A percentile compares a stretch with the other conserved stretches of the same genome.
Evolutionary conservation across 2,888 invertebrate species (phyloP).

Genomic region (Caenorhabditis angaria): DNA sequence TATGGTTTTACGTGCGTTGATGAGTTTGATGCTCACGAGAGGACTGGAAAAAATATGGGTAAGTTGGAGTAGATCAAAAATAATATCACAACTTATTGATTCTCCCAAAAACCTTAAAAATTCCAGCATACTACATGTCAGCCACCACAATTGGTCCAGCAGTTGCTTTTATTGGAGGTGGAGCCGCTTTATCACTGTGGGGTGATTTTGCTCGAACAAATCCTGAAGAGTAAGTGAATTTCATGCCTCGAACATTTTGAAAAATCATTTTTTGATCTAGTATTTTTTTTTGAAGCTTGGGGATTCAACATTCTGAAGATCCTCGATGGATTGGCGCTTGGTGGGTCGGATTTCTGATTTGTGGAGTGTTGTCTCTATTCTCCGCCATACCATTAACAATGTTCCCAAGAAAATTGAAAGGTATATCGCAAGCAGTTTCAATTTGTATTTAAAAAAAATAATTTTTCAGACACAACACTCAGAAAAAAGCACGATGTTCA

Average conservation of each 20-base stretch:
- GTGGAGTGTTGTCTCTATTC: slow-evolving; percentile 71
- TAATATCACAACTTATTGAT: slow-evolving; percentile 3
- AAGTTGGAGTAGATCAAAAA: neutral
- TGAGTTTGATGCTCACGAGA: slow-evolving; percentile 55
- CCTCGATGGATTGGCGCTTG: slow-evolving; percentile 74
- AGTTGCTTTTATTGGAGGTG: slow-evolving; percentile 84
- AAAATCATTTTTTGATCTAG: neutral
- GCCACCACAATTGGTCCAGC: slow-evolving; percentile 86
- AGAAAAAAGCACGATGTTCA: slow-evolving; percentile 51
- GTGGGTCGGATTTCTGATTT: slow-evolving; percentile 75
- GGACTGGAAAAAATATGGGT: slow-evolving; percentile 57
- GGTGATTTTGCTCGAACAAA: slow-evolving; percentile 56
- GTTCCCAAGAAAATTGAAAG: slow-evolving; percentile 69
- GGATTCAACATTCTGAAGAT: slow-evolving; percentile 51
- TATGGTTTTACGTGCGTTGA: slow-evolving; percentile 59
- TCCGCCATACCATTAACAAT: slow-evolving; percentile 72
- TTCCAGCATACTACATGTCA: slow-evolving; percentile 81
- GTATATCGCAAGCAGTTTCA: slow-evolving; percentile 30
- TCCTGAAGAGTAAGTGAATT: slow-evolving; percentile 35
- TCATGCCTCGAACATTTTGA: neutral
- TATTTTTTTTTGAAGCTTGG: slow-evolving; percentile 36
- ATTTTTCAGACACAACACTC: slow-evolving; percentile 45
- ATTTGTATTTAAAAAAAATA: neutral
- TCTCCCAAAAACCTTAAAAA: neutral
- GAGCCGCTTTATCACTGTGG: slow-evolving; percentile 82